Conservation (phyloP, 2,888 invertebrate genomes). For the Caradrina kadenii region DNA sequence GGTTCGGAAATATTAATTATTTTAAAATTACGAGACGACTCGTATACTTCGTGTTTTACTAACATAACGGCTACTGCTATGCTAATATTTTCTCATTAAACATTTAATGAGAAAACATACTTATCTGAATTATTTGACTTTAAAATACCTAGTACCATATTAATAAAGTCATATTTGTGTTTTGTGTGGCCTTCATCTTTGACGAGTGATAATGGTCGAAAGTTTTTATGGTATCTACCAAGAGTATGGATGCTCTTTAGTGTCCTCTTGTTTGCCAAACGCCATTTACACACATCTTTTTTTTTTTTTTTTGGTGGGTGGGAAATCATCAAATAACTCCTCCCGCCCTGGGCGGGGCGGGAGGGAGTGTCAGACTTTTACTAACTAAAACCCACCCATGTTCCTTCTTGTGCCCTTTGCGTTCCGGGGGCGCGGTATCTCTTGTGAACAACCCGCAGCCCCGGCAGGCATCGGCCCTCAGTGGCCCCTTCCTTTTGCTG, state of each 20-base stretch:
- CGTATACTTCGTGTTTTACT: neutral
- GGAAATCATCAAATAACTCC: too few species aligned
- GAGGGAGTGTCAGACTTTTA: too few species aligned
- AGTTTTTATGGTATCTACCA: neutral
- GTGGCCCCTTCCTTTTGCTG: too few species aligned
- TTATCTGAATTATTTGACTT: conserved; percentile 1
- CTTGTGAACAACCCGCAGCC: too few species aligned
- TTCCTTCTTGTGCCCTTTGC: too few species aligned
- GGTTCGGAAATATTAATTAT: neutral
- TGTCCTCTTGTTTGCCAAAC: neutral
- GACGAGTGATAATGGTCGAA: neutral
- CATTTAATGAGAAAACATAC: conserved; percentile 8
- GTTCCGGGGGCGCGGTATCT: too few species aligned
- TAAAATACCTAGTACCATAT: neutral
- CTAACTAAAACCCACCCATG: too few species aligned
- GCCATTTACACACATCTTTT: too few species aligned
- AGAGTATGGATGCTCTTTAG: neutral
- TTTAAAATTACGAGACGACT: too few species aligned
- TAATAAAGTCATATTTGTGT: neutral
- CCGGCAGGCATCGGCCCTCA: too few species aligned
- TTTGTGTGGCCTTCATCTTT: neutral
- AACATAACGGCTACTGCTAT: neutral
- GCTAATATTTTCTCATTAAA: conserved; percentile 11
- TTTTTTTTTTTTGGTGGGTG: too few species aligned
- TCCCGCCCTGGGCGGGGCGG: too few species aligned